These are phyloP conservation scores for Eilema griseolum DNA, from an alignment of 2,888 invertebrate species.

Conservation along the genomic window DNA sequence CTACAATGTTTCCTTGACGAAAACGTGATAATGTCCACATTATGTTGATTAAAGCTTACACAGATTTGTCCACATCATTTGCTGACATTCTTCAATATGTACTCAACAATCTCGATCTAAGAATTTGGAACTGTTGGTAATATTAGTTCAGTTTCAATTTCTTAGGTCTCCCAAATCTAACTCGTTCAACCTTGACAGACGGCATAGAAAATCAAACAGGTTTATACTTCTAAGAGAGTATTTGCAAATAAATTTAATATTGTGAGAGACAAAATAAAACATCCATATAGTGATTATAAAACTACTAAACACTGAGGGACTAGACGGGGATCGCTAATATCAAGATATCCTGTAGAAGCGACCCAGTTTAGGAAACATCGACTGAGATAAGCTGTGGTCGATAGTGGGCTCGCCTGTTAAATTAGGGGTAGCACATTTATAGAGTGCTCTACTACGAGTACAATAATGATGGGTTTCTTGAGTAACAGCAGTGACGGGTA, in stretches of 20 bases:
- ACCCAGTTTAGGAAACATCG: constrained; percentile 6
- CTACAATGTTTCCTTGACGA: constrained; percentile 53
- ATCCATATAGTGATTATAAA: constrained; percentile 61
- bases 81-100: constrained; percentile 31
- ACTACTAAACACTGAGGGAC: constrained; percentile 70
- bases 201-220: constrained; percentile 56
- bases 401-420: neutral
- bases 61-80: constrained; percentile 56
- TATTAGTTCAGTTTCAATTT: constrained; percentile 34
- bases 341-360: constrained; percentile 36
- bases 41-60: constrained; percentile 75
- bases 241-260: constrained; percentile 68
- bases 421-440: constrained; percentile 9
- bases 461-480: constrained; percentile 16
- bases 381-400: neutral
- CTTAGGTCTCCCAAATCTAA: constrained; percentile 42
- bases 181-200: constrained; percentile 49
- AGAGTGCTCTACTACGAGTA: constrained; percentile 1
- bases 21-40: constrained; percentile 74
- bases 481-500: constrained; percentile 11
- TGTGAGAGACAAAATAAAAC: constrained; percentile 62
- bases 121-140: constrained; percentile 28
- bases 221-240: constrained; percentile 53
- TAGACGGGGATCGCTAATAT: constrained; percentile 64
- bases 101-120: constrained; percentile 26